phyloP scores from a whole-genome alignment of 2,888 invertebrate species.

The Salpingus planirostris region DNA sequence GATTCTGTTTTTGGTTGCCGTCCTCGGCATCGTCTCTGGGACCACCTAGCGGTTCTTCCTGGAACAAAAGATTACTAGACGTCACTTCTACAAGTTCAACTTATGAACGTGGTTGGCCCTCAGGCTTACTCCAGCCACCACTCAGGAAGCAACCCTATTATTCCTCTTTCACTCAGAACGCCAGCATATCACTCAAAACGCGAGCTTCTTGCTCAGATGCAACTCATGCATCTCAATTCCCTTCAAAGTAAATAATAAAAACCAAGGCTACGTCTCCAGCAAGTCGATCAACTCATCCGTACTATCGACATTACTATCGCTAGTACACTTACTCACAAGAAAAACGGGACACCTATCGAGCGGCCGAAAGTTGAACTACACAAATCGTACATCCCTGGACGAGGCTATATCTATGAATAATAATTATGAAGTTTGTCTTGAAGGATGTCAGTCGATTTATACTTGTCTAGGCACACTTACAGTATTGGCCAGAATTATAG shows the following conservation, averaged over 20 bases:
- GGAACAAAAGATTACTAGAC: background rate
- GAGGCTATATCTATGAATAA: too few relatives aligned
- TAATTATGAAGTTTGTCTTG: too few relatives aligned
- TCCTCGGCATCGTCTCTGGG: background rate
- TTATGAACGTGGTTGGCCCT: background rate
- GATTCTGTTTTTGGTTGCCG: background rate
- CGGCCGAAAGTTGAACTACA: too few relatives aligned
- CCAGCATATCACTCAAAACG: background rate
- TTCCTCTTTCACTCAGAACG: background rate
- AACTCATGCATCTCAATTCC: background rate
- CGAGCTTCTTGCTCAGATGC: background rate
- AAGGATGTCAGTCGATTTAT: too few relatives aligned
- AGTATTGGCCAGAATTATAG: too few relatives aligned
- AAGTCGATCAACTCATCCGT: slow-evolving; percentile 1
- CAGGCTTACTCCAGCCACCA: too few relatives aligned
- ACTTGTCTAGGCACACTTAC: too few relatives aligned
- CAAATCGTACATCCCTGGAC: too few relatives aligned
- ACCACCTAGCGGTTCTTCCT: background rate
- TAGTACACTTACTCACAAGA: too few relatives aligned
- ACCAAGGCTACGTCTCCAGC: background rate
- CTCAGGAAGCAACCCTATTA: background rate
- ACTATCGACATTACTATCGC: slow-evolving; percentile 5
- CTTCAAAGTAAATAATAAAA: background rate
- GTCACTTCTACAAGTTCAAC: background rate
- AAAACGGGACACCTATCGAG: too few relatives aligned